phyloP scores from a whole-genome alignment of 2,888 invertebrate genomes.

The Palloptera scutellata region DNA sequence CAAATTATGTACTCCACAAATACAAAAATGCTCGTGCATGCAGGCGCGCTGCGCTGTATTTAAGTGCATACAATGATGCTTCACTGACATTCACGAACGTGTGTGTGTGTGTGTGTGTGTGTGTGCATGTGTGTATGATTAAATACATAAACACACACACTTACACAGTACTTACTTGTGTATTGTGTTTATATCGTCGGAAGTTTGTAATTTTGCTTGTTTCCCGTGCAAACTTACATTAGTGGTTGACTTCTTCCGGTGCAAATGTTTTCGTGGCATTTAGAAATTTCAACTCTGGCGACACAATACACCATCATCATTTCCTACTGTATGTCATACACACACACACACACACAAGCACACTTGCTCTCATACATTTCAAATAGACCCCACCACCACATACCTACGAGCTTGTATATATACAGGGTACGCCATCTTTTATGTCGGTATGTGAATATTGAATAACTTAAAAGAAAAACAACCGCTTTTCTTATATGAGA shows the following conservation, averaged over 20 bases:
- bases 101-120: slow-evolving; percentile 5
- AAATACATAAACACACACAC: not conserved
- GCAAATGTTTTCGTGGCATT: slow-evolving; percentile 40
- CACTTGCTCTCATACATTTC: no score
- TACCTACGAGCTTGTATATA: no score
- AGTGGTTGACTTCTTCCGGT: slow-evolving; percentile 62
- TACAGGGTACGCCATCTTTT: no score
- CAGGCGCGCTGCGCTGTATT: not conserved
- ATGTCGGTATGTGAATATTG: no score
- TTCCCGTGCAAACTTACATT: slow-evolving; percentile 61
- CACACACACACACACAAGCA: not conserved
- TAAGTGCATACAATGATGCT: no score
- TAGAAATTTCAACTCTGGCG: slow-evolving; percentile 3
- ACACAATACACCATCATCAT: slow-evolving; percentile 12
- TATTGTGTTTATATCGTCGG: slow-evolving; percentile 46
- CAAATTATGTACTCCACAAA: slow-evolving; percentile 12
- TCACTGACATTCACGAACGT: not conserved
- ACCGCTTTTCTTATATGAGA: no score
- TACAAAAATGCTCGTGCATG: not conserved
- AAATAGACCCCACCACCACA: not conserved
- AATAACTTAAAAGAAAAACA: no score
- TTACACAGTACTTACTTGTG: no score
- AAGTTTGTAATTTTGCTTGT: slow-evolving; percentile 63
- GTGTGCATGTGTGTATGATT: slow-evolving; percentile 1
- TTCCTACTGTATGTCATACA: slow-evolving; percentile 8